These are phyloP conservation scores for Protobothrops flavoviridis DNA, from an alignment of 2,113 vertebrate genomes.

Conservation along the genomic window DNA sequence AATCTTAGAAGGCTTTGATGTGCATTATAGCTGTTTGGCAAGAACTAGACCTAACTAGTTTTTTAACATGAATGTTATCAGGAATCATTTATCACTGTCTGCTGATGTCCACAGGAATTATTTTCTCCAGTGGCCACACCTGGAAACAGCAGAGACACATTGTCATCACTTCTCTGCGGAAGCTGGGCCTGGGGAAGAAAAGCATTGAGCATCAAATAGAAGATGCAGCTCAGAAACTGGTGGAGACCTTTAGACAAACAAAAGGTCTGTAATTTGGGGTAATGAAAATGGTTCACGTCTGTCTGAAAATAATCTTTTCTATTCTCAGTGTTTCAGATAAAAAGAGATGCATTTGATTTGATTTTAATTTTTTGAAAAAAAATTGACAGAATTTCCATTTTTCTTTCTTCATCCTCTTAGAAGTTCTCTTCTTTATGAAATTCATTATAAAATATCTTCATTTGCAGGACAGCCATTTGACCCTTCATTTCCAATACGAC, in stretches of 20 bases:
- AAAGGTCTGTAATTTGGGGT: background rate
- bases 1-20: no score
- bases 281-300: background rate
- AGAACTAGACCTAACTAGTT: no score
- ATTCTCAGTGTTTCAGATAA: background rate
- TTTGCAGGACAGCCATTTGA: background rate
- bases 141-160: background rate
- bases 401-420: background rate
- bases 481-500: background rate
- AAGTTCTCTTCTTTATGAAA: background rate
- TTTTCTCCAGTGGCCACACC: background rate
- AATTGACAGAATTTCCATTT: background rate
- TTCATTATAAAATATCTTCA: background rate
- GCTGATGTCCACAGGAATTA: background rate
- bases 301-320: background rate
- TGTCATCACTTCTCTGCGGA: background rate
- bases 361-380: background rate
- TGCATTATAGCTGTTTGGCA: no score
- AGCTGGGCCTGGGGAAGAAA: background rate
- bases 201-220: background rate
- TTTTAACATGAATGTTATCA: background rate
- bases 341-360: background rate
- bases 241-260: background rate
- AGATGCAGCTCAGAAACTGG: background rate
- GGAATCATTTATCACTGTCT: background rate